Evolutionary conservation across 2,113 vertebrate genomes (phyloP).

Genomic region (Microcebus jonahi): DNA sequence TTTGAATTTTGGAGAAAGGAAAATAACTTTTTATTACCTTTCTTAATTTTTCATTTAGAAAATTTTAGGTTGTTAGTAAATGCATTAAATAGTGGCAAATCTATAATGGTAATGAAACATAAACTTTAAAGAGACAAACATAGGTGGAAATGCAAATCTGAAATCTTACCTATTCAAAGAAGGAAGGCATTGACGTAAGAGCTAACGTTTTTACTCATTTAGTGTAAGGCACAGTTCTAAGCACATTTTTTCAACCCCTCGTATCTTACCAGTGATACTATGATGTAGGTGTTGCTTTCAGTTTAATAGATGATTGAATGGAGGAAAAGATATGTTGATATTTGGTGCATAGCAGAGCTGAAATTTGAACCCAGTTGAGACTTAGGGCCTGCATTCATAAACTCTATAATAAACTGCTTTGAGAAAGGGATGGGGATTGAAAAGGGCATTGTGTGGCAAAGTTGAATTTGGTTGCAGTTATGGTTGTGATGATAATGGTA

Average conservation of each 20-base stretch:
- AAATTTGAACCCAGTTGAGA: background rate
- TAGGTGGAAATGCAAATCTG: background rate
- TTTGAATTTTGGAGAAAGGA: background rate
- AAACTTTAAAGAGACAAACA: background rate
- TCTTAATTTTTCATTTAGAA: background rate
- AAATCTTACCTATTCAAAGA: background rate
- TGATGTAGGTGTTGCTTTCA: background rate
- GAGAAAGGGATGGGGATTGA: background rate
- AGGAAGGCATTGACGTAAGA: background rate
- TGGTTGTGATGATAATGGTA: no score
- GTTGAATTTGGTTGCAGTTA: background rate
- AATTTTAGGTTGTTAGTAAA: background rate
- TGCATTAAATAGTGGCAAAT: background rate
- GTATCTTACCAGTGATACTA: background rate
- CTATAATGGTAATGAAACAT: background rate
- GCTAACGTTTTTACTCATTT: background rate
- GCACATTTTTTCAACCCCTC: background rate
- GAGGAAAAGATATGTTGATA: background rate
- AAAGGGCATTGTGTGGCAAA: fast-evolving
- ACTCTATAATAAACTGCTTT: background rate
- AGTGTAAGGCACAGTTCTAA: background rate
- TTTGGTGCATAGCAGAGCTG: background rate
- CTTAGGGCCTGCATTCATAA: fast-evolving
- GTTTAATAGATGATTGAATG: background rate
- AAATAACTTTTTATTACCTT: background rate